Percentiles rank a stretch among this genome's conserved stretches.
These are phyloP conservation scores for Marmota flaviventris DNA, from an alignment of 2,113 vertebrate species.

Conservation along the genomic window DNA sequence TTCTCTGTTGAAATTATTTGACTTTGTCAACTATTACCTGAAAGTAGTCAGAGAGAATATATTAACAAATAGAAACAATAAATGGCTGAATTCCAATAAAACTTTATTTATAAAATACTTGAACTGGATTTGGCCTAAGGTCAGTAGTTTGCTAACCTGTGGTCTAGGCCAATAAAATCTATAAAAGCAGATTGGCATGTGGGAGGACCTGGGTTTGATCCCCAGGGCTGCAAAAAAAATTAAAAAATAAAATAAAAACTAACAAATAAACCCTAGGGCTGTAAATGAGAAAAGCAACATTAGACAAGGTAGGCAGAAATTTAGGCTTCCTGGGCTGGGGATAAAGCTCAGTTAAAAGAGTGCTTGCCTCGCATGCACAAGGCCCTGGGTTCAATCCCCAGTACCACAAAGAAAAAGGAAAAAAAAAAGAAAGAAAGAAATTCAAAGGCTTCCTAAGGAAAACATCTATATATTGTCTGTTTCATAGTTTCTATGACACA, in stretches of 20 bases:
- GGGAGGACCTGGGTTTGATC: too few relatives aligned
- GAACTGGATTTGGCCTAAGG: not conserved
- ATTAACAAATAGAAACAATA: not conserved
- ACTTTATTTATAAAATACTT: not conserved
- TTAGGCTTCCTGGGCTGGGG: too few relatives aligned
- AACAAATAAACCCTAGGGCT: not conserved
- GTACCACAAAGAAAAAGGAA: too few relatives aligned
- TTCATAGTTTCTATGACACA: constrained; percentile 23
- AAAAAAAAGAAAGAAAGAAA: too few relatives aligned
- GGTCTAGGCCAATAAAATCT: not conserved
- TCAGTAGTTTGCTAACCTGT: not conserved
- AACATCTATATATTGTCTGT: not conserved
- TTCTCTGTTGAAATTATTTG: not conserved
- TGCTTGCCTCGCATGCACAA: too few relatives aligned
- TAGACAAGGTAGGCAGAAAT: not conserved
- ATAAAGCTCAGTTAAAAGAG: too few relatives aligned
- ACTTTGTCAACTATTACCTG: not conserved
- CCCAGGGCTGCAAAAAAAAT: too few relatives aligned
- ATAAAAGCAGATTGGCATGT: not conserved
- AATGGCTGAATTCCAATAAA: not conserved
- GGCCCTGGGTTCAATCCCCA: too few relatives aligned
- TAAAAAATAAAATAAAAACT: not conserved
- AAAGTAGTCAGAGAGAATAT: not conserved
- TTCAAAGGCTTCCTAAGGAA: not conserved
- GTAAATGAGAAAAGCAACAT: constrained; percentile 5